These are phyloP conservation scores for Hirudo medicinalis DNA, from an alignment of 1,140 invertebrate genomes.

Conservation along the genomic window DNA sequence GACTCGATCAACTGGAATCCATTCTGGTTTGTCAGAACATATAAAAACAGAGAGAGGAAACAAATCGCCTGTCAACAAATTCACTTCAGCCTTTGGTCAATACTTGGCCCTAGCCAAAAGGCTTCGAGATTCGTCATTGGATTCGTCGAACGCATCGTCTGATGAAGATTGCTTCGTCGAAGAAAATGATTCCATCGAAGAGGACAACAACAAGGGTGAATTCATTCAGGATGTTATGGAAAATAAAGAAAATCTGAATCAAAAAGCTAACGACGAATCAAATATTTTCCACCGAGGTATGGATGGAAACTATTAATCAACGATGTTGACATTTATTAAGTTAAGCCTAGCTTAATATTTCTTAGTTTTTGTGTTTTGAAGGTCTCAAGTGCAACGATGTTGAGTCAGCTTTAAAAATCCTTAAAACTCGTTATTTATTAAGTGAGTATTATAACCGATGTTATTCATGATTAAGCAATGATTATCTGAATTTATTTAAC, in stretches of 20 bases:
- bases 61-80: neutral
- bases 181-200: neutral
- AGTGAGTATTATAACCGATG: neutral
- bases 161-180: conserved; percentile 6
- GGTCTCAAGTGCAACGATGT: neutral
- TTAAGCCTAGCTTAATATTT: no score
- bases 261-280: neutral
- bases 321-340: neutral
- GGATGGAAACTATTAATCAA: neutral
- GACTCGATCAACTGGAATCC: conserved; percentile 1
- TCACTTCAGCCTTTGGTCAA: neutral
- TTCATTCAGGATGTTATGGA: neutral
- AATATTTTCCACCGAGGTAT: no score
- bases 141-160: neutral
- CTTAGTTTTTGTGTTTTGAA: neutral
- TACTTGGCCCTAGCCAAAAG: neutral
- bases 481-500: neutral
- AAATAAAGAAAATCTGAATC: neutral
- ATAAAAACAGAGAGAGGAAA: neutral
- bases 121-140: neutral
- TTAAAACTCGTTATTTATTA: neutral
- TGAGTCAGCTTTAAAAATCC: neutral
- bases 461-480: neutral
- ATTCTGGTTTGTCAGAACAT: neutral
- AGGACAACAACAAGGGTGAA: neutral